These are phyloP conservation scores for Mylabris phalerata DNA, from an alignment of 1,140 invertebrate genomes.

Conservation along the genomic window DNA sequence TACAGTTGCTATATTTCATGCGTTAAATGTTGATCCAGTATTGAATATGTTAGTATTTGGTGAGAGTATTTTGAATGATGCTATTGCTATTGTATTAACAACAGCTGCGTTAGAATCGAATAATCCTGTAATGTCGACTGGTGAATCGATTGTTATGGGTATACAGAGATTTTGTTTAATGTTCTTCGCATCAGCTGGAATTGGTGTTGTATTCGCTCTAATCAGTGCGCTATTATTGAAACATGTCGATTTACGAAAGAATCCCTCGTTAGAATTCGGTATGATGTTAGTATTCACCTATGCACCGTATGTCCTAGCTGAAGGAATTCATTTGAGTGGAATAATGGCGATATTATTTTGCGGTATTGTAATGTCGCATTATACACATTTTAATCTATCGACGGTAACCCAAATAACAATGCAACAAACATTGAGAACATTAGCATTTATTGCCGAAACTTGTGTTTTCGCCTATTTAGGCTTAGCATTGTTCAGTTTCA, in stretches of 20 bases:
- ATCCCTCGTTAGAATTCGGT: slow-evolving; percentile 96
- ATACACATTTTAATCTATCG: slow-evolving; percentile 97
- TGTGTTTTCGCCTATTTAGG: slow-evolving; percentile 99
- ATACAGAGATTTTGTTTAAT: slow-evolving; percentile 90
- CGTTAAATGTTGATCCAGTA: slow-evolving; percentile 89
- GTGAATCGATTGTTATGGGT: slow-evolving; percentile 83
- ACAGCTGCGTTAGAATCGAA: slow-evolving; percentile 77
- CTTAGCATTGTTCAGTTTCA: slow-evolving; percentile 94
- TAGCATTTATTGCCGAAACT: slow-evolving; percentile 97
- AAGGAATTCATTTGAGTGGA: slow-evolving; percentile 92
- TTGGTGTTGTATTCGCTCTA: slow-evolving; percentile 92
- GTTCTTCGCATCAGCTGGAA: slow-evolving; percentile 97
- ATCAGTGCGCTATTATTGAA: slow-evolving; percentile 91
- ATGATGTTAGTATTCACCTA: slow-evolving; percentile 99
- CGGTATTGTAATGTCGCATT: slow-evolving; percentile 99
- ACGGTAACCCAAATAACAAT: slow-evolving; percentile 98
- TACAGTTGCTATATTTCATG: slow-evolving; percentile 97
- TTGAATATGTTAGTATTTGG: slow-evolving; percentile 99
- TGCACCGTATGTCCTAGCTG: slow-evolving; percentile 94
- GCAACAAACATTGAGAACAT: slow-evolving; percentile 96
- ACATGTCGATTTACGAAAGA: slow-evolving; percentile 93
- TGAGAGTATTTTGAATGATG: slow-evolving; percentile 97
- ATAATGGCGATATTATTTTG: slow-evolving; percentile 99
- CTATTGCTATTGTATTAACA: slow-evolving; percentile 94
- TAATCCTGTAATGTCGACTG: slow-evolving; percentile 62